Evolutionary conservation across 2,797 vertebrate species (phyloP), one percentile per base, ranked within the genome.

Genomic region (Microtus californicus): DNA sequence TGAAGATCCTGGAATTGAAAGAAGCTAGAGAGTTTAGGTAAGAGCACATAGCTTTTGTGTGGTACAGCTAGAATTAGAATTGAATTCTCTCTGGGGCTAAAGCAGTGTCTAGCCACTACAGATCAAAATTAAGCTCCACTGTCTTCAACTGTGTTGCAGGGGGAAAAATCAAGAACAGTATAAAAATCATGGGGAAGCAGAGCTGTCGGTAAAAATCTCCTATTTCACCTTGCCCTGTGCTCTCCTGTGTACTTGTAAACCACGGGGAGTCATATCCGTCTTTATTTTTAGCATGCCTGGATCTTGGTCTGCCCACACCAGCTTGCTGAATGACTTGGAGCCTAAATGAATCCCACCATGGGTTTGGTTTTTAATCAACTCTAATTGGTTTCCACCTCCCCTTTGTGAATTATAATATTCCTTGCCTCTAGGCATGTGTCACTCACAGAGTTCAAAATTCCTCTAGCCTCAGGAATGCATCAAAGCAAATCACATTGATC

Each of bases 341-440:
- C 51, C 27, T 3, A 2, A 87, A 73, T 83, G 87, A n/a, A 94
- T 96, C 94, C 83, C 91, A 86, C 37, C 14, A 45, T 37, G 54
- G 51, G 59, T 86, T 96, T 91, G 91, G 74, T 82, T 95, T 97
- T 88, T 97, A 89, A 95, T 96, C 90, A 94, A 71, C 95, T 92
- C 90, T 95, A 96, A 95, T 90, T 96, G 89, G 94, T 91, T 82
- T 94, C 87, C 37, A 91, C 95, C 76, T 95, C 79, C 74, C 80
- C 86, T 97, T 73, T 88, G 87, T 61, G 91, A 96, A 73, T 94
- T 93, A 87, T 37, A 88, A 93, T 81, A 82, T 85, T 74, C 94
- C 71, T 80, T 7, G 48, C 95, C 96, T 93, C 76, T 56, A 89
- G 77, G 91, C 85, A 87, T 76, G 69, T 82, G 91, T 83, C 95